A percentile compares a stretch with the other conserved stretches of the same genome.
phyloP scores from a whole-genome alignment of 2,797 vertebrate genomes.

The Anas capensis region DNA sequence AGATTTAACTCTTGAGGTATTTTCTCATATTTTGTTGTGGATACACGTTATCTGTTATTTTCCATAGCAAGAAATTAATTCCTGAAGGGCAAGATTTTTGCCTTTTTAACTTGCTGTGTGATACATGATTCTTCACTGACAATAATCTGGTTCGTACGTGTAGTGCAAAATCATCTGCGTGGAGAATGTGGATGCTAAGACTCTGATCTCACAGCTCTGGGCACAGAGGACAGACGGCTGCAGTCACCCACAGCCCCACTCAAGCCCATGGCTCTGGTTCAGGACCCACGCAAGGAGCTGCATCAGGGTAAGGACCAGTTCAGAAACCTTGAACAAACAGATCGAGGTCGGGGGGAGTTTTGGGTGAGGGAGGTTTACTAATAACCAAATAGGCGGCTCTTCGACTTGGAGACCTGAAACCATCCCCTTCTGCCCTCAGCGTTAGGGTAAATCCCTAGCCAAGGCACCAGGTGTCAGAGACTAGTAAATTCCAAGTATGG shows the following conservation, averaged over 20 bases:
- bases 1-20: constrained; percentile 27
- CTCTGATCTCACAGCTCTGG: constrained; percentile 61
- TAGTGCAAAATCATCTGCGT: background rate
- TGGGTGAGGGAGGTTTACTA: background rate
- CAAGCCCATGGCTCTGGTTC: background rate
- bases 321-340: background rate
- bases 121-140: background rate
- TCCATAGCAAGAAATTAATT: constrained; percentile 27
- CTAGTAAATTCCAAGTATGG: background rate
- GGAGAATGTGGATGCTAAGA: constrained; percentile 58
- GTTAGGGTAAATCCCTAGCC: background rate
- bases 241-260: background rate
- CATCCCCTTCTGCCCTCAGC: background rate
- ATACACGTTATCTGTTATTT: background rate
- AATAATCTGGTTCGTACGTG: background rate
- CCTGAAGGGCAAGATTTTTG: background rate
- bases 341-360: background rate
- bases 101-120: background rate
- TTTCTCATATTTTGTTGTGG: background rate
- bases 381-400: background rate
- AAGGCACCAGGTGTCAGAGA: background rate
- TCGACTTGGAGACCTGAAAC: background rate
- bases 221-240: constrained; percentile 45
- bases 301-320: background rate
- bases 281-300: background rate